phyloP scores from a whole-genome alignment of 2,888 invertebrate species.

The Agrotis ipsilon region DNA sequence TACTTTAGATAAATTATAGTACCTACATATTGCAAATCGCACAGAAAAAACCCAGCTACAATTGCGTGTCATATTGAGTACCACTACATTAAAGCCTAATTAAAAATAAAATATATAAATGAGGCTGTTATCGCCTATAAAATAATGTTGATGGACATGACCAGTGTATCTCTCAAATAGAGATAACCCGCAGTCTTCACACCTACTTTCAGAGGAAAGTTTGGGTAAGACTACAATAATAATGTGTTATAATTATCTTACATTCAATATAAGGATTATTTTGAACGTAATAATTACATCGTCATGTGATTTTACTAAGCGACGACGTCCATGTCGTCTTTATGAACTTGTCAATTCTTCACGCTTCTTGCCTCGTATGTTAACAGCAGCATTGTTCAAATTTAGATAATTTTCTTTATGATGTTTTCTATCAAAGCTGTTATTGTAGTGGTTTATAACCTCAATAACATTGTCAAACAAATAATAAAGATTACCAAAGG shows the following conservation, averaged over 20 bases:
- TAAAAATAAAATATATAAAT: slow-evolving; percentile 32
- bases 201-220: slow-evolving; percentile 79
- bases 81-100: slow-evolving; percentile 34
- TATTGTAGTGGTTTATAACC: background rate
- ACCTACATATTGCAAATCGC: slow-evolving; percentile 15
- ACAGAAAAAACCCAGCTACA: slow-evolving; percentile 12
- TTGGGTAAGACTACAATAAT: slow-evolving; percentile 70
- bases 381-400: slow-evolving; percentile 2
- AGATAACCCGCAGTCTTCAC: slow-evolving; percentile 66
- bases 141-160: slow-evolving; percentile 15
- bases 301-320: background rate
- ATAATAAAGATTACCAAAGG: slow-evolving; percentile 17
- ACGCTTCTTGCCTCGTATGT: background rate
- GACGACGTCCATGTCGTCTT: background rate
- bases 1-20: slow-evolving; percentile 27
- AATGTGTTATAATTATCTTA: slow-evolving; percentile 31
- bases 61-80: slow-evolving; percentile 20
- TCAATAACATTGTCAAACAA: background rate
- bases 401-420: slow-evolving; percentile 16
- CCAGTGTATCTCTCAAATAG: background rate
- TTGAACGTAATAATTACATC: slow-evolving; percentile 43
- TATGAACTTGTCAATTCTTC: slow-evolving; percentile 1
- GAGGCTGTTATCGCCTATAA: slow-evolving; percentile 28
- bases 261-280: slow-evolving; percentile 43
- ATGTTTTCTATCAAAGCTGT: slow-evolving; percentile 8